Evolutionary conservation across 2,888 invertebrate genomes (phyloP).

Genomic region (Petrophora chlorosata): DNA sequence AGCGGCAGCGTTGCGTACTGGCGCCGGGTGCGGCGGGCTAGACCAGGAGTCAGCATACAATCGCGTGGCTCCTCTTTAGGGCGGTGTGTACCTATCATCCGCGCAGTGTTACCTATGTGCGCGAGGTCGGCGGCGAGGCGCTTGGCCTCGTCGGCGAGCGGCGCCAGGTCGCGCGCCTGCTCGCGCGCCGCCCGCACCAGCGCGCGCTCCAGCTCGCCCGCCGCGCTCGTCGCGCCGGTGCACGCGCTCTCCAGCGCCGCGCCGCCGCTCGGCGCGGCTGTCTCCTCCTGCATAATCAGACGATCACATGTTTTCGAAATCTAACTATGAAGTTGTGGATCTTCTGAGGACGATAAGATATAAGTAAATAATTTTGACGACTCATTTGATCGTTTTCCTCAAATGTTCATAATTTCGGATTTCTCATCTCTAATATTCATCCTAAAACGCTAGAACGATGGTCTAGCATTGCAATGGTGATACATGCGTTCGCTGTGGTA

Average conservation of each 20-base stretch:
- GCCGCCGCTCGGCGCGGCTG: slow-evolving; percentile 63
- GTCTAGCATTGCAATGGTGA: too few species aligned
- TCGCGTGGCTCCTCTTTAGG: slow-evolving; percentile 49
- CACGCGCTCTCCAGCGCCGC: slow-evolving; percentile 83
- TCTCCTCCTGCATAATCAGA: slow-evolving; percentile 60
- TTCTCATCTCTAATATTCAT: too few species aligned
- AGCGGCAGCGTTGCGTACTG: slow-evolving; percentile 12
- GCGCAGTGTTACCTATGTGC: slow-evolving; percentile 77
- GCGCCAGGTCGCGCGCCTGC: slow-evolving; percentile 74
- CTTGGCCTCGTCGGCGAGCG: slow-evolving; percentile 74
- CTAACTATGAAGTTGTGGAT: too few species aligned
- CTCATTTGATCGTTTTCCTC: too few species aligned
- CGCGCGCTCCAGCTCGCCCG: slow-evolving; percentile 91
- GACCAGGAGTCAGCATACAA: slow-evolving; percentile 36
- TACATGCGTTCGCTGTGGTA: too few species aligned
- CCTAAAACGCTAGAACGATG: too few species aligned
- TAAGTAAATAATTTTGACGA: too few species aligned
- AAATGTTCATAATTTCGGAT: too few species aligned
- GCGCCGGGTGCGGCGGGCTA: background rate
- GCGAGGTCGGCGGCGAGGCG: slow-evolving; percentile 76
- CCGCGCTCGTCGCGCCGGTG: slow-evolving; percentile 90
- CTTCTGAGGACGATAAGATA: too few species aligned
- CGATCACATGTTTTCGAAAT: too few species aligned
- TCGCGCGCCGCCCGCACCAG: slow-evolving; percentile 86
- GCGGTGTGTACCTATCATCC: slow-evolving; percentile 66